Evolutionary conservation across 2,113 vertebrate species (phyloP).

Genomic region (Anarhynchus alexandrinus): DNA sequence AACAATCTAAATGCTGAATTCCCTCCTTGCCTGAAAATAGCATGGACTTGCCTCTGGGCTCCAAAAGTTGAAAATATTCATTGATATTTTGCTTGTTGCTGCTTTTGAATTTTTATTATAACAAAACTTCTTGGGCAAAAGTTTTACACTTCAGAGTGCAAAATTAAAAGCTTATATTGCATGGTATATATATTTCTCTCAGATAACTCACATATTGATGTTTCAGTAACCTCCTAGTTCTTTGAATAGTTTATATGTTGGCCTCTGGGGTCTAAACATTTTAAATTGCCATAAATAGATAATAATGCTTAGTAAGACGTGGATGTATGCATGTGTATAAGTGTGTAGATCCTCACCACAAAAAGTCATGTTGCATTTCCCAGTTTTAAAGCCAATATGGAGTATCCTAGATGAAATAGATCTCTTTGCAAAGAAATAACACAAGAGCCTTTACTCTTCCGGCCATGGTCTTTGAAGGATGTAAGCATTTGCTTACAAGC

Average conservation of each 20-base stretch:
- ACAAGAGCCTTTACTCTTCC: neutral
- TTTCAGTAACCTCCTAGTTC: neutral
- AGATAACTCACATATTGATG: neutral
- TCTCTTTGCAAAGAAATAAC: neutral
- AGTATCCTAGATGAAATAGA: neutral
- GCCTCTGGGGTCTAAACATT: neutral
- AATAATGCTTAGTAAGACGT: neutral
- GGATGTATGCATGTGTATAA: neutral
- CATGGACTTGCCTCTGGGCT: neutral
- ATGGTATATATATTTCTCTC: neutral
- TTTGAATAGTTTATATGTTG: neutral
- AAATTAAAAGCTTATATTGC: neutral
- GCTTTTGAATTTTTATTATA: neutral
- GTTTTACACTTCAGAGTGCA: neutral
- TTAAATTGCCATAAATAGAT: neutral
- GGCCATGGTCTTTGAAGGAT: neutral
- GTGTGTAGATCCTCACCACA: neutral
- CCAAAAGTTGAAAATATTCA: neutral
- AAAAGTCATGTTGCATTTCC: neutral
- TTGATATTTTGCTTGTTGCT: neutral
- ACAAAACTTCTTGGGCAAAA: neutral
- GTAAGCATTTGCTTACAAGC: neutral
- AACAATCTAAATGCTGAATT: neutral
- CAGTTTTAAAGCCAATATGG: neutral
- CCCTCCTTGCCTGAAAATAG: neutral